Conservation (phyloP, 2,113 vertebrate species). For the Emydocephalus ijimae region DNA sequence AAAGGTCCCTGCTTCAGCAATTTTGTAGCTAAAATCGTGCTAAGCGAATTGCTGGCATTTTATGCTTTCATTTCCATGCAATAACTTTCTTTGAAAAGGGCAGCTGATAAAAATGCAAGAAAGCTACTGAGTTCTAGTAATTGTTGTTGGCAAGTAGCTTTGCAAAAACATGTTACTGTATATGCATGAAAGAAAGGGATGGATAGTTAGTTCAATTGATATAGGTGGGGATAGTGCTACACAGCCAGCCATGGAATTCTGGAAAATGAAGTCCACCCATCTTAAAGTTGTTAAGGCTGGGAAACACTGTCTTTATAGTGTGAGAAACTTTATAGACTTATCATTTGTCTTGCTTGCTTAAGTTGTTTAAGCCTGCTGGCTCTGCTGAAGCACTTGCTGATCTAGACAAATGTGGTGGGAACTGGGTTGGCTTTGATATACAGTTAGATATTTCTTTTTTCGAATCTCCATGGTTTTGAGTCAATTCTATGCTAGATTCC, state of each 20-base stretch:
- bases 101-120: slow-evolving; percentile 1
- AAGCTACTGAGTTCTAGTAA: slow-evolving; percentile 29
- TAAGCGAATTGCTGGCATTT: slow-evolving; percentile 26
- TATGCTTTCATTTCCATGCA: slow-evolving; percentile 35
- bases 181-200: background rate
- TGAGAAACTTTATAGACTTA: background rate
- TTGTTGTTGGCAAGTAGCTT: slow-evolving; percentile 23
- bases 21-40: slow-evolving; percentile 39
- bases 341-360: background rate
- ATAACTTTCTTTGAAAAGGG: slow-evolving; percentile 39
- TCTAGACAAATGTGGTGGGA: background rate
- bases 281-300: too few relatives aligned
- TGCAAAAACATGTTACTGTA: slow-evolving; percentile 22
- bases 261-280: too few relatives aligned
- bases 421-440: background rate
- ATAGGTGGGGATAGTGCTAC: slow-evolving; percentile 5
- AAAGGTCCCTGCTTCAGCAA: slow-evolving; percentile 46
- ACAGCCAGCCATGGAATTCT: too few relatives aligned
- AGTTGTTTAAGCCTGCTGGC: background rate
- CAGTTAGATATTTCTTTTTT: background rate
- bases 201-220: background rate
- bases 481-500: background rate
- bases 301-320: background rate
- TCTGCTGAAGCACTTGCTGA: background rate
- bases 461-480: background rate